Percentiles rank a stretch among this genome's conserved stretches.
Conservation (phyloP, 2,113 vertebrate genomes). For the Thermophis baileyi region DNA sequence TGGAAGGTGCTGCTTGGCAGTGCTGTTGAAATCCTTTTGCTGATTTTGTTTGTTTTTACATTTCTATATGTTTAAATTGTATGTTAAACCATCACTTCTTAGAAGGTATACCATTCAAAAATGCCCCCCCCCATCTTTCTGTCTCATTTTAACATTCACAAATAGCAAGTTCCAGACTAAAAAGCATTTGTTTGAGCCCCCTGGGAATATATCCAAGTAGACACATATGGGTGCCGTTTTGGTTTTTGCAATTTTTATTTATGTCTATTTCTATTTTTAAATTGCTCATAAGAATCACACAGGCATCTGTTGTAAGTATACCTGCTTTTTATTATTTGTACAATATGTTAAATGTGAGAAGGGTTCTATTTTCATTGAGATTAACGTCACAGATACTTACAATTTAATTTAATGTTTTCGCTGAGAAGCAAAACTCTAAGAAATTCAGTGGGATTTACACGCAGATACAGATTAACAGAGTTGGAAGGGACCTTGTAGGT, state of each 20-base stretch:
- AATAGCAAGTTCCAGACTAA: not conserved
- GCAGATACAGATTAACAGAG: too few relatives aligned
- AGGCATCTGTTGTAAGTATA: not conserved
- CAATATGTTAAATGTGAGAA: not conserved
- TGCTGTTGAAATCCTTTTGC: not conserved
- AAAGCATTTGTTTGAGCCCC: not conserved
- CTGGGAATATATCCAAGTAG: not conserved
- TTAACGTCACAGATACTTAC: not conserved
- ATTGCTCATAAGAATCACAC: not conserved
- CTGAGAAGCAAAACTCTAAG: not conserved
- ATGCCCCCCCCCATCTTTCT: not conserved
- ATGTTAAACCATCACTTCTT: not conserved
- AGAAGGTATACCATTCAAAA: not conserved
- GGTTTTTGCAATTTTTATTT: not conserved
- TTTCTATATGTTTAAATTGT: not conserved
- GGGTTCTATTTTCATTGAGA: not conserved
- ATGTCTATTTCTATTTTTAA: conserved; percentile 4
- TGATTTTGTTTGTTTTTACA: not conserved
- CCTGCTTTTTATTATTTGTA: conserved; percentile 3
- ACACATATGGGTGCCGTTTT: not conserved
- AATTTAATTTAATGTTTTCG: not conserved
- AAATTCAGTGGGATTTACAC: not conserved
- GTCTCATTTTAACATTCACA: not conserved
- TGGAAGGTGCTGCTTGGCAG: not conserved
- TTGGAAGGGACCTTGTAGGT: too few relatives aligned